Base-by-base conservation (phyloP, 2,888 invertebrate species). In the Vanessa cardui region DNA sequence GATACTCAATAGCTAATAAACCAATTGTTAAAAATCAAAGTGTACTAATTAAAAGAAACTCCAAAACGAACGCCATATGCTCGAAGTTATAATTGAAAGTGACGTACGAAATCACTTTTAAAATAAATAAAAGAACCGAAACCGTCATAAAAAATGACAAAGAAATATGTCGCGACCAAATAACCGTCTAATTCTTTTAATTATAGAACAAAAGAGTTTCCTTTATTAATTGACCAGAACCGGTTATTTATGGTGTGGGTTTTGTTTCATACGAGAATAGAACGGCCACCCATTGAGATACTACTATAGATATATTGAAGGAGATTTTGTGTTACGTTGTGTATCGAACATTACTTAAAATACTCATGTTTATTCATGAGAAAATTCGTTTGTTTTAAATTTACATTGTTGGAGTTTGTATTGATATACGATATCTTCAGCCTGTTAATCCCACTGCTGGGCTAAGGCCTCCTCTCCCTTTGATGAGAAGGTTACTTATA, bases 201-300 rank as follows among this genome's bases (percentile, higher is more conserved):
- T 82, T 80, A 85, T 81, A 84, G 82, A 83, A 76, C 82, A 85
- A 86, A 84, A 87, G 85, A 83, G 75, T 78, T 76, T 76, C 80
- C 82, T 82, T 85, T 89, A 90, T 91, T 89, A 90, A 91, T 91
- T 88, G 90, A 86, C 89, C 87, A 89, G 89, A 89, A 86, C 83
- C 78, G 72, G 85, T 89, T 89, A 90, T 91, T 90, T 90, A 89
- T 89, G 86, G 83, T 75, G 73, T 78, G 81, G 81, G 83, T 88
- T 87, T 88, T 87, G 88, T 85, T 83, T 83, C 75, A 74, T 81
- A 81, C 82, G 68, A 77, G 85, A 90, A 90, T 90, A 90, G 88
- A 86, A 76, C 80, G 75, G 78, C 90, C 90, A 90, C 90, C 90
- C 90, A 90, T 82, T 79, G 78, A 73, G 89, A 66, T 73, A 71